Percentiles rank a stretch among this genome's conserved stretches.
phyloP scores from a whole-genome alignment of 1,140 invertebrate species.

The Bacillus rossius region DNA sequence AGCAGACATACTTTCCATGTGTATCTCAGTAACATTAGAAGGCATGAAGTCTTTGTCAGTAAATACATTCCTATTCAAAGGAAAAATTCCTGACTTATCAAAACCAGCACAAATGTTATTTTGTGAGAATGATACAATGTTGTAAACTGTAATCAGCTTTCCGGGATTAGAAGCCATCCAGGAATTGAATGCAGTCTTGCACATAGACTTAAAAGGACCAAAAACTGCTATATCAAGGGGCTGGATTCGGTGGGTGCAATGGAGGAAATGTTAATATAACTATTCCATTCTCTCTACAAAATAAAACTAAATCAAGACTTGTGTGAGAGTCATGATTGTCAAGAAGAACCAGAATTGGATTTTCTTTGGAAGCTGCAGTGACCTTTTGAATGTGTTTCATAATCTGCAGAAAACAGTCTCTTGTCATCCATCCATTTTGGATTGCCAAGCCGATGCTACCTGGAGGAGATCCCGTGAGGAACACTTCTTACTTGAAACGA shows the following conservation, averaged over 20 bases:
- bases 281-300: slow-evolving; percentile 29
- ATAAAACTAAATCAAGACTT: not conserved
- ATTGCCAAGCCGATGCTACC: slow-evolving; percentile 21
- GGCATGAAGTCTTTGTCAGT: slow-evolving; percentile 33
- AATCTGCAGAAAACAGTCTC: slow-evolving; percentile 39
- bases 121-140: slow-evolving; percentile 33
- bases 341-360: slow-evolving; percentile 19
- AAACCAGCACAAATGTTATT: slow-evolving; percentile 32
- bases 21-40: slow-evolving; percentile 34
- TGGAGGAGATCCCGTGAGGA: slow-evolving; percentile 30
- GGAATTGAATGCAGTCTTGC: slow-evolving; percentile 40
- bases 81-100: slow-evolving; percentile 26
- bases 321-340: slow-evolving; percentile 29
- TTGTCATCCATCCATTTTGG: slow-evolving; percentile 43
- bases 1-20: not conserved
- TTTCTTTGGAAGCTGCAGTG: slow-evolving; percentile 19
- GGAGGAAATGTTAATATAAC: slow-evolving; percentile 31
- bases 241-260: slow-evolving; percentile 38
- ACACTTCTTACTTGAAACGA: slow-evolving; percentile 27
- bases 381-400: slow-evolving; percentile 39
- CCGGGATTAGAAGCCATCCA: slow-evolving; percentile 31
- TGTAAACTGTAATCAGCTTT: slow-evolving; percentile 30
- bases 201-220: slow-evolving; percentile 36
- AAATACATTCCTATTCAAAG: slow-evolving; percentile 30
- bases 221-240: slow-evolving; percentile 37